Conservation (phyloP, 2,797 vertebrate genomes). For the Sebastes oblongus region DNA sequence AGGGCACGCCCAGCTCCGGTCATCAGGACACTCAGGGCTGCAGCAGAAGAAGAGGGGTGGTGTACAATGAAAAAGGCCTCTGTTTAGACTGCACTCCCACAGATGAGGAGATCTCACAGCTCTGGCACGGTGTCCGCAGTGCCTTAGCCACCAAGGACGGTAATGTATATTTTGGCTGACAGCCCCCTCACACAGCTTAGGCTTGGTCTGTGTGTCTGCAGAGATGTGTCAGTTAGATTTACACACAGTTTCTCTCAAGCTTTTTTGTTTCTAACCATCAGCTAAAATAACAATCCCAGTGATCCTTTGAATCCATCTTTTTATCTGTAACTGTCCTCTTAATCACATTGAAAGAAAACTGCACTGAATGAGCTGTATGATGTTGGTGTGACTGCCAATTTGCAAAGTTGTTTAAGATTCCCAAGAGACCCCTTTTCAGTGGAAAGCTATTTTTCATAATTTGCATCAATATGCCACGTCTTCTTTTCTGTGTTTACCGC, state of each 20-base stretch:
- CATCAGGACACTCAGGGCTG: slow-evolving; percentile 62
- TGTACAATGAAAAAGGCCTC: slow-evolving; percentile 73
- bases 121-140: slow-evolving; percentile 78
- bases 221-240: not conserved
- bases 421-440: slow-evolving; percentile 33
- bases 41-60: slow-evolving; percentile 57
- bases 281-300: not conserved
- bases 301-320: not conserved
- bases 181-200: not conserved
- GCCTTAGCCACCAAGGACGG: slow-evolving; percentile 78
- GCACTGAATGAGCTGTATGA: slow-evolving; percentile 11
- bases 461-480: slow-evolving; percentile 38
- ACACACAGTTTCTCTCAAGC: not conserved
- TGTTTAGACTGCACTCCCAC: slow-evolving; percentile 80
- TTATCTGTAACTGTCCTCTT: slow-evolving; percentile 22
- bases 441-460: slow-evolving; percentile 20
- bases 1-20: slow-evolving; percentile 58
- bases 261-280: not conserved
- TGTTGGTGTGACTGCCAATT: slow-evolving; percentile 33
- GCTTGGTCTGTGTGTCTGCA: not conserved
- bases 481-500: slow-evolving; percentile 22
- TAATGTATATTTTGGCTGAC: slow-evolving; percentile 57
- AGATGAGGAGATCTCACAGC: slow-evolving; percentile 86
- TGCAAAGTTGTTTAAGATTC: slow-evolving; percentile 36
- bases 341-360: slow-evolving; percentile 20